Evolutionary conservation across 2,888 invertebrate species (phyloP).

Genomic region (Diarsia rubi): DNA sequence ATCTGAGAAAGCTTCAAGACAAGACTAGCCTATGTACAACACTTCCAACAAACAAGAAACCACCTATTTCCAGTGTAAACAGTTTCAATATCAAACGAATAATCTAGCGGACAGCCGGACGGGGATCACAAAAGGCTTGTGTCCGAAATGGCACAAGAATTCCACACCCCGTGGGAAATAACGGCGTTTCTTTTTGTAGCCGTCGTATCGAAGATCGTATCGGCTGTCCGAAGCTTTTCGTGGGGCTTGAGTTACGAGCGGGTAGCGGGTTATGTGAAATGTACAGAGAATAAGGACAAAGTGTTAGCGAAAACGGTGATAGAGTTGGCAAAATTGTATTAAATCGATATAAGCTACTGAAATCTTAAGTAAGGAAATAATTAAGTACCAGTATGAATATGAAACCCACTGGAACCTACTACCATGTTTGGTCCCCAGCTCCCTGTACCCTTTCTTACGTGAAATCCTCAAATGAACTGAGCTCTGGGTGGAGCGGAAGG

Average conservation of each 20-base stretch:
- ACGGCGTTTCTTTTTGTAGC: conserved; percentile 85
- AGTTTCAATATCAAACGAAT: conserved; percentile 73
- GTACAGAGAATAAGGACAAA: no score
- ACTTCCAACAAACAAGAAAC: conserved; percentile 22
- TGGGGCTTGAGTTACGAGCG: conserved; percentile 55
- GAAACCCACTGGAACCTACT: not conserved
- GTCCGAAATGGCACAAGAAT: conserved; percentile 75
- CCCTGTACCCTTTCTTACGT: not conserved
- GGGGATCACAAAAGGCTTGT: conserved; percentile 69
- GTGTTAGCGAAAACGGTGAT: not conserved
- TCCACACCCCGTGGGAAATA: conserved; percentile 88
- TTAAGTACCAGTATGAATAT: not conserved
- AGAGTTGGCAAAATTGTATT: not conserved
- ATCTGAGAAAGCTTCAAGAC: not conserved
- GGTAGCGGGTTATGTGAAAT: conserved; percentile 27
- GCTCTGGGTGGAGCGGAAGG: no score
- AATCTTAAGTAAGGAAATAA: not conserved
- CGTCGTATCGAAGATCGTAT: conserved; percentile 82
- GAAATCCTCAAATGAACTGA: no score
- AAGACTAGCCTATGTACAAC: not conserved
- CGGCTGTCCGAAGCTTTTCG: conserved; percentile 72
- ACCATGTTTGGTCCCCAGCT: not conserved
- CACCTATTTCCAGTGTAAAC: conserved; percentile 51
- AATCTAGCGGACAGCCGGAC: conserved; percentile 66
- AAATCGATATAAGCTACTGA: not conserved